Percentiles rank a stretch among this genome's conserved stretches.
Evolutionary conservation across 2,888 invertebrate species (phyloP).

Genomic region (Leptopterna dolabrata): DNA sequence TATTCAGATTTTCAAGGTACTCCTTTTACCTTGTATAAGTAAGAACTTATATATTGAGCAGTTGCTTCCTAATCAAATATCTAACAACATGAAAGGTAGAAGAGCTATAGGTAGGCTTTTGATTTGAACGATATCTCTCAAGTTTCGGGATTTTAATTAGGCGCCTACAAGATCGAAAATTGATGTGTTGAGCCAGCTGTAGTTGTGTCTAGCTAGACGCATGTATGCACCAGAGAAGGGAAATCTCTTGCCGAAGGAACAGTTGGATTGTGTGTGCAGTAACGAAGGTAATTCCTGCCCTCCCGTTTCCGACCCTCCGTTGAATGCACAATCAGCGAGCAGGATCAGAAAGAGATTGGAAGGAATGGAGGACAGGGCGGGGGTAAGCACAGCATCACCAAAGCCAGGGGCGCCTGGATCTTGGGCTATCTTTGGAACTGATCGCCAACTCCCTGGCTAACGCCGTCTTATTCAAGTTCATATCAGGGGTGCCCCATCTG

Average conservation of each 20-base stretch:
- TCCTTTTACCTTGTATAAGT: too few species aligned
- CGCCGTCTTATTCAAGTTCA: constrained; percentile 39
- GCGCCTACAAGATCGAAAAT: too few species aligned
- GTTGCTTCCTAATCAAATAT: too few species aligned
- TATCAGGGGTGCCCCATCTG: not conserved
- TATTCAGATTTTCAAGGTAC: too few species aligned
- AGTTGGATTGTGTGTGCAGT: constrained; percentile 33
- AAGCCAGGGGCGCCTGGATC: not conserved
- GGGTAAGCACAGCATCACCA: not conserved
- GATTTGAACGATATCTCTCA: too few species aligned
- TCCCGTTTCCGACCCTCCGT: not conserved
- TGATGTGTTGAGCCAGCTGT: too few species aligned
- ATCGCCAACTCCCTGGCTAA: constrained; percentile 41
- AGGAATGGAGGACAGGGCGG: not conserved
- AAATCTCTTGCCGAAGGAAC: not conserved
- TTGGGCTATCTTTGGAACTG: constrained; percentile 16
- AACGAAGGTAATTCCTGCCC: constrained; percentile 43
- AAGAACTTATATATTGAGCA: too few species aligned
- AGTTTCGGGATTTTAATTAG: too few species aligned
- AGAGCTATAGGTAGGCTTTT: too few species aligned
- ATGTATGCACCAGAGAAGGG: not conserved
- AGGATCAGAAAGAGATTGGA: constrained; percentile 38
- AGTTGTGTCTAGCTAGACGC: too few species aligned
- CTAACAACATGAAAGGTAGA: too few species aligned
- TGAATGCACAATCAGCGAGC: constrained; percentile 34